A percentile compares a stretch with the other conserved stretches of the same genome.
phyloP scores from a whole-genome alignment of 2,888 invertebrate species.

The Cheilosia vernalis region DNA sequence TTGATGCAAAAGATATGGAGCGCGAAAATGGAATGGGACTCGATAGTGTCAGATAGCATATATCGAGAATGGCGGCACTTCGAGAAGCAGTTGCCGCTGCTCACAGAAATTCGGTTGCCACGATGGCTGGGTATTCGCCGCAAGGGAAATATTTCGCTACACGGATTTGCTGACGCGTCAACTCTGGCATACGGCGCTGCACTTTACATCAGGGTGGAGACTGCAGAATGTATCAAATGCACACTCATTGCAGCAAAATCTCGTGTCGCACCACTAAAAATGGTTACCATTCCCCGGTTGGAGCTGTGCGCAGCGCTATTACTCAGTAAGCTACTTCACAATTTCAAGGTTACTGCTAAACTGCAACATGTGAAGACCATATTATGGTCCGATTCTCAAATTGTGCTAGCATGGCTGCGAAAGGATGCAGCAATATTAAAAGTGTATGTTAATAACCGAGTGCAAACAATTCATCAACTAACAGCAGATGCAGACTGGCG shows the following conservation, averaged over 20 bases:
- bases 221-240: neutral
- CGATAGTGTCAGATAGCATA: neutral
- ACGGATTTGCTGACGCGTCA: neutral
- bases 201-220: neutral
- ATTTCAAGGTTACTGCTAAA: no score
- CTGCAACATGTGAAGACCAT: neutral
- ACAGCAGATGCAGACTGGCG: neutral
- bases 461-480: neutral
- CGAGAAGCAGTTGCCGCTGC: neutral
- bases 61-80: slow-evolving; percentile 5
- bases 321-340: neutral
- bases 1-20: slow-evolving; percentile 31
- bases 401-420: neutral
- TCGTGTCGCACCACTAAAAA: slow-evolving; percentile 5
- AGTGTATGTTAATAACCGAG: neutral
- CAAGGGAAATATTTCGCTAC: neutral
- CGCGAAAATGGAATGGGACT: slow-evolving; percentile 10
- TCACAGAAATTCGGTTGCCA: neutral
- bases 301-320: slow-evolving; percentile 9
- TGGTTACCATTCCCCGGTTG: neutral
- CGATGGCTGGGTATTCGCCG: neutral
- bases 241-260: slow-evolving; percentile 7
- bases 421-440: neutral
- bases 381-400: slow-evolving; percentile 10
- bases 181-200: neutral